These are phyloP conservation scores for Xanthorhoe spadicearia DNA, from an alignment of 2,888 invertebrate genomes.

Conservation along the genomic window DNA sequence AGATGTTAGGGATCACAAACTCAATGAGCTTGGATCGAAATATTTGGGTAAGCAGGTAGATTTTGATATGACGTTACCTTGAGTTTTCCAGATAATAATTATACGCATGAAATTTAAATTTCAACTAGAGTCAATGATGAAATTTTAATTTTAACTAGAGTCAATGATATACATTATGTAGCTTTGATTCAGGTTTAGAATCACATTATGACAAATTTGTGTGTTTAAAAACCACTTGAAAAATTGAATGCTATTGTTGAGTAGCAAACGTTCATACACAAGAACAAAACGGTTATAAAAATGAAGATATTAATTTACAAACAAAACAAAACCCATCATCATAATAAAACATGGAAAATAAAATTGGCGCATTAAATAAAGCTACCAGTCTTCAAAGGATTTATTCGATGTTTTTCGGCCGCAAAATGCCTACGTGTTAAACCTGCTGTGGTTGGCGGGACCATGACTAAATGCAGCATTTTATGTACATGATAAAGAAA, in stretches of 20 bases:
- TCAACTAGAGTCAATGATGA: too few species aligned
- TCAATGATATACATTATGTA: too few species aligned
- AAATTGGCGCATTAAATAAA: constrained; percentile 41
- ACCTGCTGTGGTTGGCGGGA: constrained; percentile 41
- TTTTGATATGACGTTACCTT: neutral
- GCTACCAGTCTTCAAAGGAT: constrained; percentile 43
- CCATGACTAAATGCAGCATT: constrained; percentile 21
- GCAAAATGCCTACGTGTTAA: constrained; percentile 49
- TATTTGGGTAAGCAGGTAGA: constrained; percentile 54
- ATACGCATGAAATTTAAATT: too few species aligned
- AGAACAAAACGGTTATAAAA: neutral
- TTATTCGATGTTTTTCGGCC: constrained; percentile 40
- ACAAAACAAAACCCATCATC: constrained; percentile 30
- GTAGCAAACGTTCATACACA: too few species aligned
- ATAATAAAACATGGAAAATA: constrained; percentile 37
- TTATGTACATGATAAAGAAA: constrained; percentile 24
- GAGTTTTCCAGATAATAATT: neutral
- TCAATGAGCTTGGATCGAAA: constrained; percentile 70
- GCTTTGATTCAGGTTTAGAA: too few species aligned
- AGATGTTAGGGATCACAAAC: constrained; percentile 74
- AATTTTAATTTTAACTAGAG: too few species aligned
- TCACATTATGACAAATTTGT: too few species aligned
- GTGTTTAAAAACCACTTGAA: too few species aligned
- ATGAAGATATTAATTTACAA: constrained; percentile 11
- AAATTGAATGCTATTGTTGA: too few species aligned